A percentile compares a stretch with the other conserved stretches of the same genome.
These are phyloP conservation scores for Hydroisotoma schaefferi DNA, from an alignment of 2,888 invertebrate species.

Conservation along the genomic window DNA sequence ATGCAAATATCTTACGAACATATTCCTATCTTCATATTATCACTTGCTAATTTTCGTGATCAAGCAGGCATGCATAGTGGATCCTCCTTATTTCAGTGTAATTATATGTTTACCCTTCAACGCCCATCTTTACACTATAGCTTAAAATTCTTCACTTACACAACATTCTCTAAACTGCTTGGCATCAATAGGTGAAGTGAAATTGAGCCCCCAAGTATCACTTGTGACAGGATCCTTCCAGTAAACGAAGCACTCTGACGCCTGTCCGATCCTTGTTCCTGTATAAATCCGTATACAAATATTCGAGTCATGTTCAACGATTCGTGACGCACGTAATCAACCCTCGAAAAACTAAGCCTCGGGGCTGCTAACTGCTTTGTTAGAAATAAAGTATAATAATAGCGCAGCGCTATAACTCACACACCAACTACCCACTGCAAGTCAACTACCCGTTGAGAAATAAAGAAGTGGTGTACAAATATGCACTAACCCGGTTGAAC, in stretches of 20 bases:
- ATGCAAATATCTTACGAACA: no score
- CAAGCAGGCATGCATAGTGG: neutral
- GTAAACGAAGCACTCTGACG: slow-evolving; percentile 97
- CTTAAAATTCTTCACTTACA: slow-evolving; percentile 83
- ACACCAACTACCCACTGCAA: no score
- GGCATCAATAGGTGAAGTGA: slow-evolving; percentile 94
- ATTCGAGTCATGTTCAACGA: neutral
- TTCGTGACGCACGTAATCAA: neutral
- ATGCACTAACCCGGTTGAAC: slow-evolving; percentile 78
- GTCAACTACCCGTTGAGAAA: neutral
- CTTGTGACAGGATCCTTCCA: slow-evolving; percentile 97
- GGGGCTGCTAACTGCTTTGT: neutral
- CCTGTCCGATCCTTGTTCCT: slow-evolving; percentile 96
- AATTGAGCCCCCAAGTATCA: slow-evolving; percentile 98
- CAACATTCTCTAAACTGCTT: slow-evolving; percentile 95
- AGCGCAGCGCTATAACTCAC: neutral
- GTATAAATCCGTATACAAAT: slow-evolving; percentile 52
- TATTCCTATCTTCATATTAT: no score
- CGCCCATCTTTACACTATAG: no score
- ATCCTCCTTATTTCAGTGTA: slow-evolving; percentile 11
- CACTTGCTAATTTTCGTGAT: neutral
- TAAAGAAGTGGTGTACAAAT: no score
- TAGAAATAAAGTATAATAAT: neutral
- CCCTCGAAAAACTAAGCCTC: neutral
- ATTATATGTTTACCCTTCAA: no score